phyloP scores from a whole-genome alignment of 2,113 vertebrate genomes.

The Hipposideros armiger region DNA sequence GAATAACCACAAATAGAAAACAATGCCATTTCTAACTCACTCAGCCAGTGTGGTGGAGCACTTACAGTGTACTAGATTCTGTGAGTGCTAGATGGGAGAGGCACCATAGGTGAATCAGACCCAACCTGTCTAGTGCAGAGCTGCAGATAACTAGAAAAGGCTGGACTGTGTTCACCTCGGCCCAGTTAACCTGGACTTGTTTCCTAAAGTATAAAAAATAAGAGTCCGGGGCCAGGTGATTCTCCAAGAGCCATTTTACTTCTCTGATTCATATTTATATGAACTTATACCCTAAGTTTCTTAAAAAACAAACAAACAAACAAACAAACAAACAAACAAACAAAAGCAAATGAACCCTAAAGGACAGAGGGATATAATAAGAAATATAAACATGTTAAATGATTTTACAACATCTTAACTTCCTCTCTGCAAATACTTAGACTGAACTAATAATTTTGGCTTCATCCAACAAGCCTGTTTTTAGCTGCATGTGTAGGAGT shows the following conservation, averaged over 20 bases:
- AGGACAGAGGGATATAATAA: slow-evolving; percentile 23
- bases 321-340: background rate
- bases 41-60: background rate
- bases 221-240: background rate
- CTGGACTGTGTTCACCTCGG: background rate
- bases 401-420: slow-evolving; percentile 50
- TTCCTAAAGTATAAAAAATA: background rate
- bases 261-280: slow-evolving; percentile 37
- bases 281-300: background rate
- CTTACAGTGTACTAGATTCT: background rate
- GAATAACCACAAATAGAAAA: background rate
- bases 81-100: background rate
- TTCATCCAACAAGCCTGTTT: slow-evolving; percentile 5
- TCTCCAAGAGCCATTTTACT: background rate
- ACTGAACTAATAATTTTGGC: background rate
- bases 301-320: background rate
- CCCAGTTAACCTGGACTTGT: background rate
- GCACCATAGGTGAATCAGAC: background rate
- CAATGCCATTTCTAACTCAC: background rate
- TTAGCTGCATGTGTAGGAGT: background rate
- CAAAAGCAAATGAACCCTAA: background rate
- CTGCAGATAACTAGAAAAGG: background rate
- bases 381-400: slow-evolving; percentile 44
- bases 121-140: background rate
- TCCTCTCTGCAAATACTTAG: slow-evolving; percentile 29